Percentiles rank a stretch among this genome's conserved stretches.
Evolutionary conservation across 1,140 invertebrate genomes (phyloP).

Genomic region (Neodiprion virginianus): DNA sequence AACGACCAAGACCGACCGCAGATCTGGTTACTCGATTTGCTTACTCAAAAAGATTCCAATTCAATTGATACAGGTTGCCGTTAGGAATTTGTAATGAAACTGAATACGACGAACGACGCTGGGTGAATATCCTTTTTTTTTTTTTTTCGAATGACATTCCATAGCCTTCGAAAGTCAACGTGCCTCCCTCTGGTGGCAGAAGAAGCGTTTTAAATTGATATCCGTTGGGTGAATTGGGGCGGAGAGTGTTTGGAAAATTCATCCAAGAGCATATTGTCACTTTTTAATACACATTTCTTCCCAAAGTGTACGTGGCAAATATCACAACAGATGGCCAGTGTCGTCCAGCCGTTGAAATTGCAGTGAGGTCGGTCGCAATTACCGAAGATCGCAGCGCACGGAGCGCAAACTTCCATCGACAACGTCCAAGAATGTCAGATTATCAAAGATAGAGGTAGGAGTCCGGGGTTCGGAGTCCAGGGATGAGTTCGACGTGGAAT

Average conservation of each 20-base stretch:
- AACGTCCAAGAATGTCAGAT: slow-evolving; percentile 2
- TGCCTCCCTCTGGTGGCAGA: too few relatives aligned
- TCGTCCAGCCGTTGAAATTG: too few relatives aligned
- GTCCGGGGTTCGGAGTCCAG: slow-evolving; percentile 29
- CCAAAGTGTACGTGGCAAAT: too few relatives aligned
- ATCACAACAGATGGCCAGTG: too few relatives aligned
- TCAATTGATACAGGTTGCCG: slow-evolving; percentile 27
- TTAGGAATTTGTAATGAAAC: slow-evolving; percentile 34
- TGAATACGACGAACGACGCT: slow-evolving; percentile 35
- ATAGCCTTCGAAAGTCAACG: too few relatives aligned
- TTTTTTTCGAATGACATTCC: too few relatives aligned
- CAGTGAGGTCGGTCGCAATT: not conserved
- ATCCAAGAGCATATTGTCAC: too few relatives aligned
- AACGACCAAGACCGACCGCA: slow-evolving; percentile 10
- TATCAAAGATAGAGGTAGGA: not conserved
- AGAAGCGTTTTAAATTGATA: too few relatives aligned
- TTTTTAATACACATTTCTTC: too few relatives aligned
- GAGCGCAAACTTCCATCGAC: not conserved
- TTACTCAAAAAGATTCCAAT: slow-evolving; percentile 35
- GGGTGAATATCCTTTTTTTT: too few relatives aligned
- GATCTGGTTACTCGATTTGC: slow-evolving; percentile 38
- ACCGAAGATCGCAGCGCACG: not conserved
- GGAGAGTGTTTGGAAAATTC: too few relatives aligned
- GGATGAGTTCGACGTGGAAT: slow-evolving; percentile 31
- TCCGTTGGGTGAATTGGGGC: too few relatives aligned